A percentile compares a stretch with the other conserved stretches of the same genome.
Evolutionary conservation across 2,113 vertebrate genomes (phyloP).

Genomic region (Coptodon rendalli): DNA sequence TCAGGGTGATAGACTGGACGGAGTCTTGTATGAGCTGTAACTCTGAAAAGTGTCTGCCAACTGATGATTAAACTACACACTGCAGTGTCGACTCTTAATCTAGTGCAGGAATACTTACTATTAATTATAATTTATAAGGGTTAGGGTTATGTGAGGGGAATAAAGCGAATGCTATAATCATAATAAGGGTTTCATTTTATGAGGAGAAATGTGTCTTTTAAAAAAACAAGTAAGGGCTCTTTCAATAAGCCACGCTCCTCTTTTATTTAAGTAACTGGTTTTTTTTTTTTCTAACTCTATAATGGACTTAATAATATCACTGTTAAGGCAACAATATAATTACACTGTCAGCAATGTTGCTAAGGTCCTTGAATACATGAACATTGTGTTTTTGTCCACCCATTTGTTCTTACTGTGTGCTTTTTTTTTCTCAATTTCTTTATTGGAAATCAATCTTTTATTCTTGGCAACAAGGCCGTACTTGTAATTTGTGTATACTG

Average conservation of each 20-base stretch:
- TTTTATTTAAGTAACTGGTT: not conserved
- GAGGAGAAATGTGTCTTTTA: not conserved
- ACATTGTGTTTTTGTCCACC: not conserved
- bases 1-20: not conserved
- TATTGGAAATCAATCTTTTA: not conserved
- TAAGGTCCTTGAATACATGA: not conserved
- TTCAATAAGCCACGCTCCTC: not conserved
- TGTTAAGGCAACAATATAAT: not conserved
- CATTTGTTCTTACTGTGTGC: not conserved
- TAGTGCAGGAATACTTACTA: not conserved
- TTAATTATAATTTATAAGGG: not conserved
- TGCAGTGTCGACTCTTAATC: not conserved
- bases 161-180: not conserved
- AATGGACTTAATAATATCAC: not conserved
- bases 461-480: not conserved
- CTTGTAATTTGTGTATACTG: not conserved
- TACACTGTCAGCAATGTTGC: not conserved
- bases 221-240: not conserved
- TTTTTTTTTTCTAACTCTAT: not conserved
- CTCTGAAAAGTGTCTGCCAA: not conserved
- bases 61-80: not conserved
- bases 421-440: not conserved
- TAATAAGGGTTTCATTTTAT: not conserved
- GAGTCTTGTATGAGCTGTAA: not conserved
- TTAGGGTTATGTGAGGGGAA: not conserved